Base-by-base conservation (phyloP, 2,888 invertebrate genomes). In the Ditula angustiorana region DNA sequence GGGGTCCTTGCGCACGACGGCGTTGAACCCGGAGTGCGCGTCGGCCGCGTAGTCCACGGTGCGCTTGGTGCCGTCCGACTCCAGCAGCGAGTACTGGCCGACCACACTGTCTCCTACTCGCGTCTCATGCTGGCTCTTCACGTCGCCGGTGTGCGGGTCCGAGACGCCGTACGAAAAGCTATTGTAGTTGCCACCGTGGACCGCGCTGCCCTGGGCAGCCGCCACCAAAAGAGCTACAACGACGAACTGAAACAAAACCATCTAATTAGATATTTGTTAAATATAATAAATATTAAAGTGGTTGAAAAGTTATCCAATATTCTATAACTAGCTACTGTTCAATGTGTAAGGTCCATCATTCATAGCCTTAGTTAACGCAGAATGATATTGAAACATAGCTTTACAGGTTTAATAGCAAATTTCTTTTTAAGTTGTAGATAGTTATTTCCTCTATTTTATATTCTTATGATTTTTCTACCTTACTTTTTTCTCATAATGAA, bases 81-180 rank as follows among this genome's bases (percentile, higher is more conserved):
- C 87, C 28, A 73, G 69, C 46, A 87, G 73, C 64, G 85, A 85
- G 77, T 86, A 87, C 67, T 82, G 81, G 19, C 87, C 87, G 67
- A 79, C 79, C 37, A 87, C 87, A 24, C 77, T 76, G 71, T 86
- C 95, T 11, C 95, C 95, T 69, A 90, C 87, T 67, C 95, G 94
- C 66, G 94, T 93, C 88, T 95, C 95, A 69, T 94, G 94, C 85
- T 95, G 95, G 85, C 86, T 88, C 85, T 92, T 92, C 69, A 90
- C 88, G 72, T 92, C 92, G 44, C 92, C 92, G 77, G 92, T 92
- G 82, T 91, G 85, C 28, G 92, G 92, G 81, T 92, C 92, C 28
- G 88, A 81, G 61, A 92, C 92, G 50, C 90, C 90, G 73, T 92
- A 92, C 4, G 91, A 88, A 84, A 90, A 92, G 83, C 88, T 90